Conservation (phyloP, 2,113 vertebrate species). For the Otus sunia region DNA sequence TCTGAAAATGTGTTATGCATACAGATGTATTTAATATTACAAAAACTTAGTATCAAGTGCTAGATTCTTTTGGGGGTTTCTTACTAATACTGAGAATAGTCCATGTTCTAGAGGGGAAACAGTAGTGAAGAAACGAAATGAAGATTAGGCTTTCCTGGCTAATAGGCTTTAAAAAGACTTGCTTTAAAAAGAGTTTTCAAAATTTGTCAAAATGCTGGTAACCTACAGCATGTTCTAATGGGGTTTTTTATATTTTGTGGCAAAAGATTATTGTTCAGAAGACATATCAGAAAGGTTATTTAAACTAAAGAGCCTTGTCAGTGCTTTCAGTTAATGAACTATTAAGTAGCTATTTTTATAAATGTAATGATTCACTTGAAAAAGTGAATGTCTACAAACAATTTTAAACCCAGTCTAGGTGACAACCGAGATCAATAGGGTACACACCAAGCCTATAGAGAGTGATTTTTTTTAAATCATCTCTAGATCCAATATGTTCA, state of each 20-base stretch:
- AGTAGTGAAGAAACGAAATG: not conserved
- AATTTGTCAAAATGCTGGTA: rapidly evolving
- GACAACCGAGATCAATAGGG: not conserved
- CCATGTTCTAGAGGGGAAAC: not conserved
- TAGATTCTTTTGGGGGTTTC: not conserved
- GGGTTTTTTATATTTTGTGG: not conserved
- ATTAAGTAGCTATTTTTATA: not conserved
- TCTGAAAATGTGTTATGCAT: not conserved
- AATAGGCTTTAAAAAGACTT: not conserved
- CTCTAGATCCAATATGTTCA: not conserved
- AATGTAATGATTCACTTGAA: not conserved
- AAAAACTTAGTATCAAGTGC: not conserved
- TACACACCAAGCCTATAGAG: not conserved
- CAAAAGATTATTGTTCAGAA: not conserved
- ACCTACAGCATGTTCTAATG: not conserved
- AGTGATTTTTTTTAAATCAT: not conserved
- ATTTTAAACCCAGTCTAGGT: not conserved
- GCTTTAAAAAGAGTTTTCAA: not conserved
- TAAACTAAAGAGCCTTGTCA: not conserved
- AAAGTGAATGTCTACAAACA: not conserved
- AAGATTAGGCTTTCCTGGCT: not conserved
- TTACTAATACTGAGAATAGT: not conserved
- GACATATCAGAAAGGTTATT: not conserved
- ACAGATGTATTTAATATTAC: not conserved
- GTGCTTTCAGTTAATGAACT: not conserved